A percentile compares a stretch with the other conserved stretches of the same genome.
Evolutionary conservation across 2,797 vertebrate genomes (phyloP).

Genomic region (Chelidonichthys spinosus): DNA sequence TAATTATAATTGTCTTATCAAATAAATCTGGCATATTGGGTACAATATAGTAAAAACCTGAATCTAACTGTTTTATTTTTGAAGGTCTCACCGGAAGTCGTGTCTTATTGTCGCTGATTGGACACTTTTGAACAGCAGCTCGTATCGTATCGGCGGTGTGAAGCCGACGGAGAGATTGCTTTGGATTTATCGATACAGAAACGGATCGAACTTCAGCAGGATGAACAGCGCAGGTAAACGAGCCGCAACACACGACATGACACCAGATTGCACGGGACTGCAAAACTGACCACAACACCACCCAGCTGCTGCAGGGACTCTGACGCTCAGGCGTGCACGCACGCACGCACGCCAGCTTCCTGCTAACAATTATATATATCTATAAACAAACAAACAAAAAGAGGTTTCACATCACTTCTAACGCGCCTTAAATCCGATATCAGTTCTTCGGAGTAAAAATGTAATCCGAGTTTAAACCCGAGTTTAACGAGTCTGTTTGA

Average conservation of each 20-base stretch:
- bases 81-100: neutral
- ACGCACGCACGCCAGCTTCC: too few species aligned
- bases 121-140: neutral
- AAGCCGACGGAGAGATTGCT: neutral
- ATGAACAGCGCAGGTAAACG: constrained; percentile 66
- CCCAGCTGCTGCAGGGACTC: neutral
- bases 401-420: neutral
- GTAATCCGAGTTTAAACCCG: neutral
- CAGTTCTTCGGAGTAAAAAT: neutral
- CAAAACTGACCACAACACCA: neutral
- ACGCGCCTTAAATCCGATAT: neutral
- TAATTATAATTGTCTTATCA: neutral
- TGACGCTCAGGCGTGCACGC: neutral
- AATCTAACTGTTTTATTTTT: constrained; percentile 3
- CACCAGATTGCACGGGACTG: neutral
- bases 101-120: too few species aligned
- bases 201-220: neutral
- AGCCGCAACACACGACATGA: neutral
- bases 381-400: too few species aligned
- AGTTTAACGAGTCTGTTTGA: neutral
- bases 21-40: neutral
- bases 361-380: neutral
- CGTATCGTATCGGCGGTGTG: neutral
- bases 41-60: neutral
- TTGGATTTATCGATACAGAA: accelerated